These are phyloP conservation scores for Ceuthmochares aereus DNA, from an alignment of 2,113 vertebrate genomes.

Conservation along the genomic window DNA sequence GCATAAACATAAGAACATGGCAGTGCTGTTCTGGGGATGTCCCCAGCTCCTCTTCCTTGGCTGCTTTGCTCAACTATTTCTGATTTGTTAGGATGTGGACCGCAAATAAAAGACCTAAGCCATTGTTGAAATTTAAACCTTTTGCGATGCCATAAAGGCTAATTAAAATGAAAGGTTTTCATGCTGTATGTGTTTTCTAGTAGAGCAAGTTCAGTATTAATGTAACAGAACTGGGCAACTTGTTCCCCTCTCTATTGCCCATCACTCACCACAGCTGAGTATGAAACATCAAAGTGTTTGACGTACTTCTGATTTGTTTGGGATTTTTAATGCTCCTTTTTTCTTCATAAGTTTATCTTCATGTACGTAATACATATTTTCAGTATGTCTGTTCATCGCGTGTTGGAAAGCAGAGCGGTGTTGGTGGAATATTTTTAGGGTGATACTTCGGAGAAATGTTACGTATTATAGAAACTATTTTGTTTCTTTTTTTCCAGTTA, in stretches of 20 bases:
- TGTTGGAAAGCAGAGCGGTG: not conserved
- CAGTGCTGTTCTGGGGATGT: not conserved
- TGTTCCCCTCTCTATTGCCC: not conserved
- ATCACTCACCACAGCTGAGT: not conserved
- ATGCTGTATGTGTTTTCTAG: not conserved
- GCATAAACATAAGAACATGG: accelerated
- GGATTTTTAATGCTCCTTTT: not conserved
- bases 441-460: too few relatives aligned
- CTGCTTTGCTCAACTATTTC: not conserved
- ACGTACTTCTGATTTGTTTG: not conserved
- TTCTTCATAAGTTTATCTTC: not conserved
- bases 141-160: not conserved
- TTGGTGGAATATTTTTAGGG: too few relatives aligned
- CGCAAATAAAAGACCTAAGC: not conserved
- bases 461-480: too few relatives aligned
- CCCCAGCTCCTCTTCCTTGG: not conserved
- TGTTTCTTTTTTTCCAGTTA: too few relatives aligned
- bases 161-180: not conserved
- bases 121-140: not conserved
- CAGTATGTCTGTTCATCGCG: not conserved
- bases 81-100: not conserved
- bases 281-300: not conserved
- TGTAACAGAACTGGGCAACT: not conserved
- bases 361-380: not conserved
- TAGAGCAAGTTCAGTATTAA: not conserved